Evolutionary conservation across 2,113 vertebrate genomes (phyloP).

Genomic region (Trematocara stigmaticum): DNA sequence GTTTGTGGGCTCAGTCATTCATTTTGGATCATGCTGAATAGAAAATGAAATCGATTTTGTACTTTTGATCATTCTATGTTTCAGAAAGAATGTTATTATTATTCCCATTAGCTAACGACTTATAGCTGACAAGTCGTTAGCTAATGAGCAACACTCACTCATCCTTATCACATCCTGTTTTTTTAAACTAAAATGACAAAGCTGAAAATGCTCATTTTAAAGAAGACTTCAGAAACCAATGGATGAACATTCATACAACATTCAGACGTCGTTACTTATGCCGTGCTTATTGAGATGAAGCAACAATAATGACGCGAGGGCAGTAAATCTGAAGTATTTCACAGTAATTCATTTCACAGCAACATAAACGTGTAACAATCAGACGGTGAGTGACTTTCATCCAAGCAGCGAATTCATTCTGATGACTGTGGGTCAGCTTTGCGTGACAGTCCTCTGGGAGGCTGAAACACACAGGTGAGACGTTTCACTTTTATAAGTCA

Average conservation of each 20-base stretch:
- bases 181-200: not conserved
- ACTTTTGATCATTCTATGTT: not conserved
- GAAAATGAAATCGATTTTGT: not conserved
- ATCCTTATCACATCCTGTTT: not conserved
- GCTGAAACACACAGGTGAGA: not conserved
- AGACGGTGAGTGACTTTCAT: not conserved
- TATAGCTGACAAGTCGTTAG: not conserved
- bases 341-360: not conserved
- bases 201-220: not conserved
- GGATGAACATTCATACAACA: not conserved
- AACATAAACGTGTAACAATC: not conserved
- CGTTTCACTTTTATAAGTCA: not conserved
- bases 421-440: not conserved
- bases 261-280: rapidly evolving
- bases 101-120: not conserved
- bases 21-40: not conserved
- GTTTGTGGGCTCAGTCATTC: not conserved
- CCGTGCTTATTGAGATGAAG: not conserved
- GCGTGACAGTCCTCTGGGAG: not conserved
- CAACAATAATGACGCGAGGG: not conserved
- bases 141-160: not conserved
- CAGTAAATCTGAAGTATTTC: not conserved
- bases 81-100: not conserved
- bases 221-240: not conserved
- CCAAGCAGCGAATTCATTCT: not conserved